Percentiles rank a stretch among this genome's conserved stretches.
Conservation (phyloP, 1,140 invertebrate genomes). For the Sycobia sp. region DNA sequence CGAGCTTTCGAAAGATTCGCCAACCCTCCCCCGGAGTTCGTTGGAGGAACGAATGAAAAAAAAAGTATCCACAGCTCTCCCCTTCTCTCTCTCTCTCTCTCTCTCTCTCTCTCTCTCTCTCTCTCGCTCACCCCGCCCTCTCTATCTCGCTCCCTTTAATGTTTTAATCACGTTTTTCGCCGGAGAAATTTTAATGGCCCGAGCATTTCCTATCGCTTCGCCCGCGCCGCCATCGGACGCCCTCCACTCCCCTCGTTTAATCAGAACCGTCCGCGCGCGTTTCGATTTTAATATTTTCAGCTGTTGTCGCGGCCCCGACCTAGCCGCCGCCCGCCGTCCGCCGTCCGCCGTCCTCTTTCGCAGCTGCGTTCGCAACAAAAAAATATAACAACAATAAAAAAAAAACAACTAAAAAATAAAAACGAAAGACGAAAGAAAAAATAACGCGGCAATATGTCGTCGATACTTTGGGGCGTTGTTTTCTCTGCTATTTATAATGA, state of each 20-base stretch:
- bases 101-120: no score
- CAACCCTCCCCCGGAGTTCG: no score
- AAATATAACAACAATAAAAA: no score
- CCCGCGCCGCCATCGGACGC: constrained; percentile 5
- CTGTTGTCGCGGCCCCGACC: constrained; percentile 7
- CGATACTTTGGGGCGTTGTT: constrained; percentile 3
- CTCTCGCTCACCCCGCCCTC: no score
- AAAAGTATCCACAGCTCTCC: constrained; percentile 37
- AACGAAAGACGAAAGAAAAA: no score
- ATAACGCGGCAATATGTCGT: constrained; percentile 7
- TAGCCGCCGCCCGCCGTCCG: no score
- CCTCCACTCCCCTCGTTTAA: constrained; percentile 3
- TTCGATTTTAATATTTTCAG: constrained; percentile 17
- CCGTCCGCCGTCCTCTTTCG: no score
- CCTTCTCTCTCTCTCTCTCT: neutral
- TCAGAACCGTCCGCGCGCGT: neutral
- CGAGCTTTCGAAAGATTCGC: no score
- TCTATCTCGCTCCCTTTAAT: constrained; percentile 27
- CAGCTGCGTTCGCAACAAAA: constrained; percentile 4
- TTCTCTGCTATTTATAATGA: neutral
- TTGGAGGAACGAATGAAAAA: neutral
- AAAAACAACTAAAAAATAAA: no score
- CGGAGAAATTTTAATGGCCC: constrained; percentile 6
- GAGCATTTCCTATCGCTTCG: constrained; percentile 20
- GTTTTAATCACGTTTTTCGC: constrained; percentile 31